Evolutionary conservation across 2,797 vertebrate genomes (phyloP).

Genomic region (Megaceryle alcyon): DNA sequence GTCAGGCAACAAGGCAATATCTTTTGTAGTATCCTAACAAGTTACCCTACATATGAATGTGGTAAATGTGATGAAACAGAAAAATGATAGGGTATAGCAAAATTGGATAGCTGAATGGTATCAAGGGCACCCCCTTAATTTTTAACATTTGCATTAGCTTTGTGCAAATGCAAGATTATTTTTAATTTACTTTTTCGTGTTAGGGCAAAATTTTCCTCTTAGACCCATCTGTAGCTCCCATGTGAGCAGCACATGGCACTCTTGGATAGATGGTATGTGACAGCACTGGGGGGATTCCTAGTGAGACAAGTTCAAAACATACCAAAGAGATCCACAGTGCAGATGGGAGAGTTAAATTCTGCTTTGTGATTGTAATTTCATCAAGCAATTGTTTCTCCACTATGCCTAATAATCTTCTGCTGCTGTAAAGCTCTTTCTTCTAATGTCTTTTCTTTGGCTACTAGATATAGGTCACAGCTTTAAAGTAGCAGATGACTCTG

Average conservation of each 20-base stretch:
- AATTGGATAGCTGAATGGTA: neutral
- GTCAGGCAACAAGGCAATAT: neutral
- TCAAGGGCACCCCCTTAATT: neutral
- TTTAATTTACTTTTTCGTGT: neutral
- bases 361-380: constrained; percentile 8
- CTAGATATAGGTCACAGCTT: constrained; percentile 62
- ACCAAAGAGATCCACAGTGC: neutral
- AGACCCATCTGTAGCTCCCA: neutral
- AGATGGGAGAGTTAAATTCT: constrained; percentile 18
- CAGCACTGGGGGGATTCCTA: neutral
- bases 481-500: constrained; percentile 46
- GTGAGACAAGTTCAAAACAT: neutral
- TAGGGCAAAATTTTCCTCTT: neutral
- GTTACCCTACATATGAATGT: neutral
- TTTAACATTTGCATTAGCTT: constrained; percentile 2
- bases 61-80: neutral
- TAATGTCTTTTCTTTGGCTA: constrained; percentile 39
- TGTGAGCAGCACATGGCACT: neutral
- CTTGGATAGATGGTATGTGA: constrained; percentile 1
- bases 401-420: constrained; percentile 33
- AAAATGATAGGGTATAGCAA: neutral
- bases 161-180: neutral
- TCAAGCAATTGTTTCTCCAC: constrained; percentile 8
- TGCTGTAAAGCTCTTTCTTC: constrained; percentile 46
- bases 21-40: neutral